Percentiles rank a stretch among this genome's conserved stretches.
Conservation (phyloP, 2,113 vertebrate species). For the Forbesichthys agassizii region DNA sequence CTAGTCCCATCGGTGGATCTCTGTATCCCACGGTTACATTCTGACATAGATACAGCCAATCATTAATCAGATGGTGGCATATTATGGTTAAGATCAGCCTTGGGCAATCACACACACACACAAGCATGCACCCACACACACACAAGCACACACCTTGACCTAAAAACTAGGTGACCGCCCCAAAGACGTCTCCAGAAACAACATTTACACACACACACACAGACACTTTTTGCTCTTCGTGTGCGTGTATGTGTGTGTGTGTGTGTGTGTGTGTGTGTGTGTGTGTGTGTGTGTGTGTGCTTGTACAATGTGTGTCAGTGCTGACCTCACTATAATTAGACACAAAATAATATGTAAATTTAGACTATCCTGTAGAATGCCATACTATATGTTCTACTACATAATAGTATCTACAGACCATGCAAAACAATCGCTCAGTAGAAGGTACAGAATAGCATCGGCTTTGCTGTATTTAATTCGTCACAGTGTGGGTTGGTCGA, state of each 20-base stretch:
- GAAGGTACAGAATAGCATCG: too few species aligned
- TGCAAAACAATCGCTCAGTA: too few species aligned
- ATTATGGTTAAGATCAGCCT: conserved; percentile 47
- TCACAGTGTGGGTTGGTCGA: too few species aligned
- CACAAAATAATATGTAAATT: too few species aligned
- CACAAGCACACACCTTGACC: conserved; percentile 36
- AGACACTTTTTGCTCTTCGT: background rate
- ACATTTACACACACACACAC: background rate
- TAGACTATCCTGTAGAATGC: too few species aligned
- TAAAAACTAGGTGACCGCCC: conserved; percentile 47
- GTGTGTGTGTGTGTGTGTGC: background rate
- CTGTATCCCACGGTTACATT: conserved; percentile 50
- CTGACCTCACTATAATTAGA: too few species aligned
- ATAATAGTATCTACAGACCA: too few species aligned
- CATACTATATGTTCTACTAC: too few species aligned
- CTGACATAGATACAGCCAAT: conserved; percentile 63
- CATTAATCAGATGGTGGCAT: conserved; percentile 61
- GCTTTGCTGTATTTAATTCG: too few species aligned
- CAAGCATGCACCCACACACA: background rate
- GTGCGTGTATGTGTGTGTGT: background rate
- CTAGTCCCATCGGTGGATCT: conserved; percentile 38
- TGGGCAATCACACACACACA: conserved; percentile 29
- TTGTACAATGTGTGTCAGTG: background rate
- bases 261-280: background rate
- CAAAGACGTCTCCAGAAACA: conserved; percentile 36